A percentile compares a stretch with the other conserved stretches of the same genome.
These are phyloP conservation scores for Folsomia candida DNA, from an alignment of 2,888 invertebrate genomes.

Conservation along the genomic window DNA sequence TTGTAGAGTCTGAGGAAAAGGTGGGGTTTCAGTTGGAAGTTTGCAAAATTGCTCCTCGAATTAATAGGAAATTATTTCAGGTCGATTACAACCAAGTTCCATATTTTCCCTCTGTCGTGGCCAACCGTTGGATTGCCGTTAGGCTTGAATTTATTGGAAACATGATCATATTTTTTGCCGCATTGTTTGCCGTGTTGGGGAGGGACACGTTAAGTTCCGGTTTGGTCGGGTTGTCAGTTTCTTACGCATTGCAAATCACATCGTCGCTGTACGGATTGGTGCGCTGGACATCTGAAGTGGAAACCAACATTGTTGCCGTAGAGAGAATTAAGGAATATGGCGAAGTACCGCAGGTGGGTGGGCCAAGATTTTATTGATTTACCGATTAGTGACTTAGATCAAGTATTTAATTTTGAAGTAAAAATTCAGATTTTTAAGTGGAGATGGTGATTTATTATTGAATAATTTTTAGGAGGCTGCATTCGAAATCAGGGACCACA, in stretches of 20 bases:
- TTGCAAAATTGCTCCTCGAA: too few relatives aligned
- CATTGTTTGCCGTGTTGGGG: constrained; percentile 84
- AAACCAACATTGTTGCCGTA: constrained; percentile 61
- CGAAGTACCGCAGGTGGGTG: constrained; percentile 71
- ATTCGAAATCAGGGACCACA: constrained; percentile 49
- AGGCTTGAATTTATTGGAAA: constrained; percentile 90
- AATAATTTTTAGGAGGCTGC: constrained; percentile 51
- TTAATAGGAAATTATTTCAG: too few relatives aligned
- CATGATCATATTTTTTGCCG: constrained; percentile 88
- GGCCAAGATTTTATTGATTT: too few relatives aligned
- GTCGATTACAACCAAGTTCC: constrained; percentile 60
- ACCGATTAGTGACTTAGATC: too few relatives aligned
- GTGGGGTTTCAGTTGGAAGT: too few relatives aligned
- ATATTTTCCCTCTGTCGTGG: constrained; percentile 58
- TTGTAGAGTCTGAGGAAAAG: constrained; percentile 58
- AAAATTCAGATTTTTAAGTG: too few relatives aligned
- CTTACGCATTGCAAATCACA: constrained; percentile 66
- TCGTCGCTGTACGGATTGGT: constrained; percentile 58
- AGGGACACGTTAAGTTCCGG: constrained; percentile 72
- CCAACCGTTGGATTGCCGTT: constrained; percentile 80
- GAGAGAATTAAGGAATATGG: constrained; percentile 65
- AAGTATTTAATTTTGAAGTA: too few relatives aligned
- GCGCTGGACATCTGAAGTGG: constrained; percentile 59
- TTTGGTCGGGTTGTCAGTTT: constrained; percentile 82
- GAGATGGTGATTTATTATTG: too few relatives aligned